Evolutionary conservation across 1,140 invertebrate genomes (phyloP), one percentile per base, ranked within the genome.

Genomic region (Papilio machaon): DNA sequence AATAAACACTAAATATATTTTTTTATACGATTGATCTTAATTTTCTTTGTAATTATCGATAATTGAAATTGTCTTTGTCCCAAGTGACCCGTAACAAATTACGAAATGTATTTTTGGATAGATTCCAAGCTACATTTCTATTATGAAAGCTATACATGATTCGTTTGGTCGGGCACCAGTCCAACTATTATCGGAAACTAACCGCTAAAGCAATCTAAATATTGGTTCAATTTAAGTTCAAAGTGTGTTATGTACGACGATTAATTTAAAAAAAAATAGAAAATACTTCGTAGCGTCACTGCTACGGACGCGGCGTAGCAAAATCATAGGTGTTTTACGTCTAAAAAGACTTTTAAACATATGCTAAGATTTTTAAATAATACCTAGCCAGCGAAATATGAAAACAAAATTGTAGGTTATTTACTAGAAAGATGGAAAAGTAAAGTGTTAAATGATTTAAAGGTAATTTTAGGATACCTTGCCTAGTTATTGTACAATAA

Each of bases 141-240:
- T 70, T 70, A 70, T 70, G 35, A 70, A 38, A 70, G 64, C 64
- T 35, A 70, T 70, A 70, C 64, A 70, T 13, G 64, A 35, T 70
- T 70, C 23, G 64, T 70, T 70, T 70, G 64, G 64, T 70, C 64
- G 30, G 64, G 64, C 64, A 70, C 64, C 13, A 70, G 64, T 35
- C 64, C 64, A 70, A 70, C 13, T 70, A 70, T 35, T 70, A 70
- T 70, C 60, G 30, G 64, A 15, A 38, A 70, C 64, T 70, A 70
- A 70, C 64, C 64, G 64, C 64, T 70, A 70, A 70, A 70, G 30
- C 30, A 70, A 35, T 70, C 64, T 70, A 70, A 70, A 70, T 70
- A 70, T 70, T 70, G 30, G 64, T 70, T 70, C 30, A 70, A 70
- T 70, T 70, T 35, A 70, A 15, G 64, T 70, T 35, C 10, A 35